Evolutionary conservation across 2,888 invertebrate species (phyloP).

Genomic region (Pandemis cinnamomeana): DNA sequence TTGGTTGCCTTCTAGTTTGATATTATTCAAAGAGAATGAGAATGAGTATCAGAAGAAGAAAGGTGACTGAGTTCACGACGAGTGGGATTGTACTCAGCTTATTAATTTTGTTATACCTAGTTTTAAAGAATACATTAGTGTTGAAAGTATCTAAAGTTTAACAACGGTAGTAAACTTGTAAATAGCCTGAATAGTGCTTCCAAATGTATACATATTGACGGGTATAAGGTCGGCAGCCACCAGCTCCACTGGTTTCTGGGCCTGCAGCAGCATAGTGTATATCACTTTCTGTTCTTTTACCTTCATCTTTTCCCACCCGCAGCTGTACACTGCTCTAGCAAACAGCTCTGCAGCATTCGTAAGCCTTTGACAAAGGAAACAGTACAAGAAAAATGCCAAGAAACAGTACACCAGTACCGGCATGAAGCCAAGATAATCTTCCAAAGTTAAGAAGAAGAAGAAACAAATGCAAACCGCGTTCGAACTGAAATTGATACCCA

Average conservation of each 20-base stretch:
- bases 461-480: slow-evolving; percentile 69
- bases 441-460: slow-evolving; percentile 64
- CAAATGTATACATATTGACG: slow-evolving; percentile 74
- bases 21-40: too few relatives aligned
- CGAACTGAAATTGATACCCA: slow-evolving; percentile 70
- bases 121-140: not conserved
- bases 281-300: slow-evolving; percentile 62
- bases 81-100: too few relatives aligned
- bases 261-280: slow-evolving; percentile 63
- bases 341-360: slow-evolving; percentile 68
- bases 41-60: too few relatives aligned
- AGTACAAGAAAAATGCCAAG: slow-evolving; percentile 70
- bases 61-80: too few relatives aligned
- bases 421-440: slow-evolving; percentile 64
- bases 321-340: slow-evolving; percentile 67
- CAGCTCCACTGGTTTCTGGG: slow-evolving; percentile 66
- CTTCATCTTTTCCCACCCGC: slow-evolving; percentile 75
- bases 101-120: too few relatives aligned
- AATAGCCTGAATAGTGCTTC: slow-evolving; percentile 67
- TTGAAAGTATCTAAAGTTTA: slow-evolving; percentile 49
- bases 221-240: slow-evolving; percentile 74
- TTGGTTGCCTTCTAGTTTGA: too few relatives aligned
- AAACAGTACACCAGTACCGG: slow-evolving; percentile 68
- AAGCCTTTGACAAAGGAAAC: slow-evolving; percentile 69
- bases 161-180: slow-evolving; percentile 75